Percentiles rank a stretch among this genome's conserved stretches.
phyloP scores from a whole-genome alignment of 2,888 invertebrate genomes.

The Macaria liturata region DNA sequence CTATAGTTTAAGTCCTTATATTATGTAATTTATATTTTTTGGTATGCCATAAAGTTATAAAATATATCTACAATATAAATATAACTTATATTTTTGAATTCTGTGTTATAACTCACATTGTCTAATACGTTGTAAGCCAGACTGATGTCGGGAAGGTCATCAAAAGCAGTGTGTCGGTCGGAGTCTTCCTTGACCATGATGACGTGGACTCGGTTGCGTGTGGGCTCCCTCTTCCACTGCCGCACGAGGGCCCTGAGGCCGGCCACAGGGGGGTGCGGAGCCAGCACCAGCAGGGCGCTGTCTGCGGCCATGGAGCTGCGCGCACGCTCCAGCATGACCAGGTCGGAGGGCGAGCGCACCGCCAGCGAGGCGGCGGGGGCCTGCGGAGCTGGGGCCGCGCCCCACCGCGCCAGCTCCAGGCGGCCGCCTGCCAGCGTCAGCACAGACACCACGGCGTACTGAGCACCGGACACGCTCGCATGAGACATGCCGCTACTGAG shows the following conservation, averaged over 20 bases:
- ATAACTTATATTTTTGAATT: too few species aligned
- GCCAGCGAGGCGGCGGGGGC: slow-evolving; percentile 23
- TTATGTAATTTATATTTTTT: too few species aligned
- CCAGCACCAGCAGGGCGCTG: slow-evolving; percentile 34
- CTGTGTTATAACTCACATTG: slow-evolving; percentile 25
- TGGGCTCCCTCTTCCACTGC: slow-evolving; percentile 35
- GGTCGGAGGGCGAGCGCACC: slow-evolving; percentile 29
- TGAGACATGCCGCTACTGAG: neutral
- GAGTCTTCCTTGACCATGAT: slow-evolving; percentile 27
- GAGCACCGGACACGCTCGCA: too few species aligned
- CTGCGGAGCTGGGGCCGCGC: slow-evolving; percentile 4
- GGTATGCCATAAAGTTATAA: too few species aligned
- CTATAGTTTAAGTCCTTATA: too few species aligned
- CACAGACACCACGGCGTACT: too few species aligned
- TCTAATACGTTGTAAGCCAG: slow-evolving; percentile 32
- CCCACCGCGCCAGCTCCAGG: slow-evolving; percentile 38
- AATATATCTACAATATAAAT: too few species aligned
- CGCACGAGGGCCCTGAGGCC: slow-evolving; percentile 37
- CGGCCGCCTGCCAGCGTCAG: slow-evolving; percentile 6
- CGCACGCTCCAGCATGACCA: slow-evolving; percentile 27
- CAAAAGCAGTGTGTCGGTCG: slow-evolving; percentile 12
- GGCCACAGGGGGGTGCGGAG: slow-evolving; percentile 33
- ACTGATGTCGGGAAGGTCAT: slow-evolving; percentile 26
- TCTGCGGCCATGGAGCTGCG: slow-evolving; percentile 22
- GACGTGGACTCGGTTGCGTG: slow-evolving; percentile 32